These are phyloP conservation scores for Drosophila lutescens DNA, from an alignment of 2,888 invertebrate species.

Conservation along the genomic window DNA sequence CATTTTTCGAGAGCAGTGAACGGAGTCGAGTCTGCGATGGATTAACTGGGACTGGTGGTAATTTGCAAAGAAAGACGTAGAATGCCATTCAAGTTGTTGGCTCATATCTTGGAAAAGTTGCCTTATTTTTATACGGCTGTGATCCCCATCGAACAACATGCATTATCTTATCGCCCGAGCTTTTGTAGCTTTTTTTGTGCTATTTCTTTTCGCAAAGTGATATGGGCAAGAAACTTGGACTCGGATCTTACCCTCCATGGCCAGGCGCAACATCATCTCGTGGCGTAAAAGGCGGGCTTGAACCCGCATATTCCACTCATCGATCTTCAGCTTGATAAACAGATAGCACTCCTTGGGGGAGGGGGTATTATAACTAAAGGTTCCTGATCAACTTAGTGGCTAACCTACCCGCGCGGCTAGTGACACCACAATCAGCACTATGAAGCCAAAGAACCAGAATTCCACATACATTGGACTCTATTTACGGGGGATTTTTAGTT, in stretches of 20 bases:
- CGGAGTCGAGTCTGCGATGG: conserved; percentile 9
- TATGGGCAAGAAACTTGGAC: conserved; percentile 2
- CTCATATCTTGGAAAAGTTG: conserved; percentile 27
- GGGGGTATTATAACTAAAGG: background rate
- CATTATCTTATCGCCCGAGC: conserved; percentile 61
- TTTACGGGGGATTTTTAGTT: background rate
- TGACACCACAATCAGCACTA: conserved; percentile 53
- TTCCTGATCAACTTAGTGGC: background rate
- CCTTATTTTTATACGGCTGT: conserved; percentile 9
- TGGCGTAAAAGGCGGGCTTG: conserved; percentile 54
- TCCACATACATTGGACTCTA: conserved; percentile 53
- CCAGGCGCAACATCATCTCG: conserved; percentile 63
- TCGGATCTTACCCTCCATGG: conserved; percentile 68
- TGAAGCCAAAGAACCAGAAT: conserved; percentile 64
- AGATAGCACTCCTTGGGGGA: conserved; percentile 63
- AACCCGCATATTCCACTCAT: conserved; percentile 56
- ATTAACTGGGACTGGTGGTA: conserved; percentile 21
- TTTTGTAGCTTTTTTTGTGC: conserved; percentile 31
- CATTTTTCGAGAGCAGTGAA: conserved; percentile 49
- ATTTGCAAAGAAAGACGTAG: conserved; percentile 11
- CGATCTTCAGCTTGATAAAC: conserved; percentile 58
- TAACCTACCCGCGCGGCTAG: conserved; percentile 62
- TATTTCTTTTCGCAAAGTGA: conserved; percentile 4
- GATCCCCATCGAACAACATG: conserved; percentile 17
- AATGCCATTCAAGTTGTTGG: conserved; percentile 21